Evolutionary conservation across 2,113 vertebrate species (phyloP).

Genomic region (Salvelinus namaycush): DNA sequence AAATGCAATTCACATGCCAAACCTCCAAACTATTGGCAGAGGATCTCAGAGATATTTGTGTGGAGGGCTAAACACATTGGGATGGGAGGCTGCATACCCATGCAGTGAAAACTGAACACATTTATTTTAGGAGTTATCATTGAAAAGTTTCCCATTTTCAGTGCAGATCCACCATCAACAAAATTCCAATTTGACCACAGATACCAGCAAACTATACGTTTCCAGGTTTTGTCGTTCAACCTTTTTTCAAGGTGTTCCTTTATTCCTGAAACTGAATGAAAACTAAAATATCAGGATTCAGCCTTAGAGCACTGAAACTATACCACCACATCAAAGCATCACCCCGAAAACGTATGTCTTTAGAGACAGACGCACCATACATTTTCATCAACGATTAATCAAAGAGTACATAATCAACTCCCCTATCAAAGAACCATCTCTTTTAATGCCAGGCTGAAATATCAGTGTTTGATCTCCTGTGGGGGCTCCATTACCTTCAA

Average conservation of each 20-base stretch:
- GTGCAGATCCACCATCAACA: not conserved
- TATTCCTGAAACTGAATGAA: not conserved
- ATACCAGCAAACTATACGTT: not conserved
- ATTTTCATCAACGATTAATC: slow-evolving; percentile 35
- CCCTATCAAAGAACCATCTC: slow-evolving; percentile 33
- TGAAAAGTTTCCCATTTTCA: not conserved
- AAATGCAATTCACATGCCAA: slow-evolving; percentile 54
- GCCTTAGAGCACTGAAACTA: slow-evolving; percentile 5
- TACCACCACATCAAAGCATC: not conserved
- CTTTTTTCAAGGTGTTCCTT: not conserved
- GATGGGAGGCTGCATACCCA: slow-evolving; percentile 16
- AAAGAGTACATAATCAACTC: slow-evolving; percentile 28
- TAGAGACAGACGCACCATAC: slow-evolving; percentile 1
- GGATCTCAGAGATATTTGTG: slow-evolving; percentile 54
- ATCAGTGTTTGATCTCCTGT: slow-evolving; percentile 39
- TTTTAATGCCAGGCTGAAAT: slow-evolving; percentile 26
- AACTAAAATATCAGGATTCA: slow-evolving; percentile 7
- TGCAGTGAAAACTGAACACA: slow-evolving; percentile 6
- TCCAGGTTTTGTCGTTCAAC: too few relatives aligned
- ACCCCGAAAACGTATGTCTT: not conserved
- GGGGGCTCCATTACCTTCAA: slow-evolving; percentile 62
- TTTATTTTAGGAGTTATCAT: not conserved
- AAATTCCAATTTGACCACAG: not conserved
- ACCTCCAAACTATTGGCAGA: slow-evolving; percentile 57
- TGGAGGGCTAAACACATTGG: slow-evolving; percentile 45